A percentile compares a stretch with the other conserved stretches of the same genome.
phyloP scores from a whole-genome alignment of 2,113 vertebrate genomes.

The Sceloporus undulatus region DNA sequence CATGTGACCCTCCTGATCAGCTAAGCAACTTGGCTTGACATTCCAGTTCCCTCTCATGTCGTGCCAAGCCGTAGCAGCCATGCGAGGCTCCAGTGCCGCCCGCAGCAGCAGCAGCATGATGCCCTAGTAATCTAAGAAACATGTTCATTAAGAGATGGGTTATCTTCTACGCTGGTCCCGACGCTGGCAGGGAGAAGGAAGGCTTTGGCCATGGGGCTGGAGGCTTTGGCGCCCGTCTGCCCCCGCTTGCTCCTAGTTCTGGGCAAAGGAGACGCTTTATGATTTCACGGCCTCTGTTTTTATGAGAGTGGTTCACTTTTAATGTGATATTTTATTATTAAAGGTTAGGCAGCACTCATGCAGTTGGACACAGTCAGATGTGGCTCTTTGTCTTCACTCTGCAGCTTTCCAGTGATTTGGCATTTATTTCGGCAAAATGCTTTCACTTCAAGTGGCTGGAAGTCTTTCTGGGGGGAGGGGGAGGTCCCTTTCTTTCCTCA shows the following conservation, averaged over 20 bases:
- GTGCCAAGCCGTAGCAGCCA: conserved; percentile 29
- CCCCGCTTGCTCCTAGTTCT: conserved; percentile 24
- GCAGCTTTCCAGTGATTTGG: conserved; percentile 38
- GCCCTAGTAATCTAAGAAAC: background rate
- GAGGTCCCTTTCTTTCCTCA: background rate
- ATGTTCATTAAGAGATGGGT: conserved; percentile 10
- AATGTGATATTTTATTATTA: conserved; percentile 12
- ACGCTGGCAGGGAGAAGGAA: background rate
- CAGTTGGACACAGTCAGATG: conserved; percentile 16
- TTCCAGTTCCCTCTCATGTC: conserved; percentile 12
- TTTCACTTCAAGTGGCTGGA: conserved; percentile 21
- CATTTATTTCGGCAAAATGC: conserved; percentile 5
- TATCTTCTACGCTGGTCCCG: conserved; percentile 5
- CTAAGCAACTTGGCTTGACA: conserved; percentile 63
- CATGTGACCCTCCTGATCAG: conserved; percentile 9
- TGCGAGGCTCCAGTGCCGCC: conserved; percentile 31
- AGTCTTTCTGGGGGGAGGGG: background rate
- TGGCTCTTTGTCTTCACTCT: conserved; percentile 43
- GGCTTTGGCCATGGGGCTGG: no score
- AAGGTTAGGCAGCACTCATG: conserved; percentile 37
- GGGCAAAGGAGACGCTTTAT: background rate
- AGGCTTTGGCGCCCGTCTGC: background rate
- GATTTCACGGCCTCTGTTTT: conserved; percentile 24
- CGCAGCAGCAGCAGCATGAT: conserved; percentile 28
- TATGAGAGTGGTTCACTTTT: conserved; percentile 9